Conservation (phyloP, 2,888 invertebrate species). For the Ophraella communa region DNA sequence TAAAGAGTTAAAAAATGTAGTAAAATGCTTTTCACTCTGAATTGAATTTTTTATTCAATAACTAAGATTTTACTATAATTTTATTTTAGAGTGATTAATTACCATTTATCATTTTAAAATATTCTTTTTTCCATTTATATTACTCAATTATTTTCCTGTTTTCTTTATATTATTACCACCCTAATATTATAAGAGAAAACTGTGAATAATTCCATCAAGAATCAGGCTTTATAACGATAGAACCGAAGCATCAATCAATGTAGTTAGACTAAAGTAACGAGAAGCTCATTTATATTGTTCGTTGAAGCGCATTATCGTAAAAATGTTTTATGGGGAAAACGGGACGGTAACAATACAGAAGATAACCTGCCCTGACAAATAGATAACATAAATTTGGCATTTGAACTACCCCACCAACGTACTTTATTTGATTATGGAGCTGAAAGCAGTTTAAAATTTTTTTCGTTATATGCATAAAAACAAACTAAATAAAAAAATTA, state of each 20-base stretch:
- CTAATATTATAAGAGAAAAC: slow-evolving; percentile 7
- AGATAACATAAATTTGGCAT: slow-evolving; percentile 44
- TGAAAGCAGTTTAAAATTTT: slow-evolving; percentile 15
- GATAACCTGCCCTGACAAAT: slow-evolving; percentile 41
- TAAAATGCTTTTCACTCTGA: too few species aligned
- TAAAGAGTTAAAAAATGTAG: too few species aligned
- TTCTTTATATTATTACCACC: too few species aligned
- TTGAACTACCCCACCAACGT: slow-evolving; percentile 21
- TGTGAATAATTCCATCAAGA: slow-evolving; percentile 26
- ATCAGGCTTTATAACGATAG: slow-evolving; percentile 12
- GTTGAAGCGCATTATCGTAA: slow-evolving; percentile 52
- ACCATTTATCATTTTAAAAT: too few species aligned
- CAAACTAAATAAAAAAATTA: too few species aligned
- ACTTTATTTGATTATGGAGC: slow-evolving; percentile 32
- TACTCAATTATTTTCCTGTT: too few species aligned
- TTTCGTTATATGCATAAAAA: too few species aligned
- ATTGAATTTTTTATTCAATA: too few species aligned
- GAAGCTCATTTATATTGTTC: slow-evolving; percentile 51
- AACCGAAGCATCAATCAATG: slow-evolving; percentile 45
- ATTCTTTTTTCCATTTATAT: too few species aligned
- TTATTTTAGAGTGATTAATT: too few species aligned
- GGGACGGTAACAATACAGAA: slow-evolving; percentile 47
- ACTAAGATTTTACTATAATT: too few species aligned
- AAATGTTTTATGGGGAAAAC: slow-evolving; percentile 51
- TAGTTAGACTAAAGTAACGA: slow-evolving; percentile 50